These are phyloP conservation scores for Epiblema foenella DNA, from an alignment of 2,888 invertebrate species.

Conservation along the genomic window DNA sequence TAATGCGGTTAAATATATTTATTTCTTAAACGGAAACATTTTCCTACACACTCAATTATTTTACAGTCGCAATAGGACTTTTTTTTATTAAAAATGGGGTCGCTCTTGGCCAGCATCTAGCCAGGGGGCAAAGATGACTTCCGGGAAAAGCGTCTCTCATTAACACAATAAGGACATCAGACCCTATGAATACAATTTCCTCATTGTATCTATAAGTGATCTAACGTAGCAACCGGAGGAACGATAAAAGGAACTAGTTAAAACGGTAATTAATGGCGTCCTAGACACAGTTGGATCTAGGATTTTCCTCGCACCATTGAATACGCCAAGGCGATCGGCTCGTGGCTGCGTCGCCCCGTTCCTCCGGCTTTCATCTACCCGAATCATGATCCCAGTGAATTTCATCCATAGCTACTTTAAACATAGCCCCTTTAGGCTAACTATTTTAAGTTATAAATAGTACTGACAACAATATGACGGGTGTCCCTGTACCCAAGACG, in stretches of 20 bases:
- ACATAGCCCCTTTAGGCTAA: too few relatives aligned
- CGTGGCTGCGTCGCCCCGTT: neutral
- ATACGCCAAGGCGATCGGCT: constrained; percentile 13
- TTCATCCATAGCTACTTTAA: too few relatives aligned
- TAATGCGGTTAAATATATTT: too few relatives aligned
- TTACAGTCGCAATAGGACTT: too few relatives aligned
- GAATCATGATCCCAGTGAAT: too few relatives aligned
- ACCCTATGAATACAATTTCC: constrained; percentile 8
- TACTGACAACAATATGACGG: too few relatives aligned
- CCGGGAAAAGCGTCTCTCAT: neutral
- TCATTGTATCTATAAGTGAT: neutral
- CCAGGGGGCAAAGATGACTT: too few relatives aligned
- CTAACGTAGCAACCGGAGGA: constrained; percentile 11
- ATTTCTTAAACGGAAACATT: too few relatives aligned
- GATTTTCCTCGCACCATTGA: constrained; percentile 32
- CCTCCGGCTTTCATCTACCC: constrained; percentile 11
- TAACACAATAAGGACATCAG: neutral
- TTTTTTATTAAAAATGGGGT: too few relatives aligned
- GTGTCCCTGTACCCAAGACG: too few relatives aligned
- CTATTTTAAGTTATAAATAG: too few relatives aligned
- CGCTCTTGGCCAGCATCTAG: too few relatives aligned
- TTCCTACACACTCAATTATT: neutral
- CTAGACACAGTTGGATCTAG: constrained; percentile 34
- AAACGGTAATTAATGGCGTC: constrained; percentile 23
- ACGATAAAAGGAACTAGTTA: constrained; percentile 30